phyloP scores from a whole-genome alignment of 2,113 vertebrate species.

The Chionis minor region DNA sequence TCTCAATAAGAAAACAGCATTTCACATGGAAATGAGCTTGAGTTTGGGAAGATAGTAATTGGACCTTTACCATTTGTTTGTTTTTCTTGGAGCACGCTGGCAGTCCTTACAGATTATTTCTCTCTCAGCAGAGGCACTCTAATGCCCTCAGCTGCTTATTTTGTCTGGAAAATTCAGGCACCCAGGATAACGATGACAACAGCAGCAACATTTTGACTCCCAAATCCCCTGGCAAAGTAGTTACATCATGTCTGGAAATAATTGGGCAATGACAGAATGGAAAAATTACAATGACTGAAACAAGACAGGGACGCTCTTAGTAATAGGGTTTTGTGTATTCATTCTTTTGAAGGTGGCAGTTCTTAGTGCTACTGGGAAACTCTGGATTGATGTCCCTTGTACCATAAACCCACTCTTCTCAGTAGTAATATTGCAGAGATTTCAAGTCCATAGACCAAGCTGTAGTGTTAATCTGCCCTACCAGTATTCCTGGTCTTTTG shows the following conservation, averaged over 20 bases:
- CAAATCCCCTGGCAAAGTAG: conserved; percentile 58
- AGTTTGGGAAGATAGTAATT: neutral
- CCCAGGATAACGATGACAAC: conserved; percentile 46
- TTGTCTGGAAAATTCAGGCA: conserved; percentile 62
- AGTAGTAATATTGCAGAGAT: neutral
- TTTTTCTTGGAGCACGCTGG: conserved; percentile 38
- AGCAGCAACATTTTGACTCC: conserved; percentile 43
- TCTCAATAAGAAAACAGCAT: neutral
- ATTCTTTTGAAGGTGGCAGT: neutral
- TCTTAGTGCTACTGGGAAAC: neutral
- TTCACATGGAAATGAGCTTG: conserved; percentile 19
- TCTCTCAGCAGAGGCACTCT: neutral
- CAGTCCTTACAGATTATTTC: conserved; percentile 22
- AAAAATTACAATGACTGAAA: conserved; percentile 46
- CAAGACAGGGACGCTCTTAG: neutral
- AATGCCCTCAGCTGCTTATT: conserved; percentile 52
- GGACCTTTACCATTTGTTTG: conserved; percentile 8
- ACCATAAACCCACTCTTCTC: neutral
- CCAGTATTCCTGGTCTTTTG: neutral
- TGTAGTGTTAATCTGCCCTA: neutral
- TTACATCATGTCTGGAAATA: conserved; percentile 66
- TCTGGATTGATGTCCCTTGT: neutral
- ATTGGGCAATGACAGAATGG: conserved; percentile 59
- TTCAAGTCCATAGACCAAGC: neutral
- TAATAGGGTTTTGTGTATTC: neutral